Percentiles rank a stretch among this genome's conserved stretches.
Conservation (phyloP, 2,797 vertebrate genomes). For the Smutsia gigantea region DNA sequence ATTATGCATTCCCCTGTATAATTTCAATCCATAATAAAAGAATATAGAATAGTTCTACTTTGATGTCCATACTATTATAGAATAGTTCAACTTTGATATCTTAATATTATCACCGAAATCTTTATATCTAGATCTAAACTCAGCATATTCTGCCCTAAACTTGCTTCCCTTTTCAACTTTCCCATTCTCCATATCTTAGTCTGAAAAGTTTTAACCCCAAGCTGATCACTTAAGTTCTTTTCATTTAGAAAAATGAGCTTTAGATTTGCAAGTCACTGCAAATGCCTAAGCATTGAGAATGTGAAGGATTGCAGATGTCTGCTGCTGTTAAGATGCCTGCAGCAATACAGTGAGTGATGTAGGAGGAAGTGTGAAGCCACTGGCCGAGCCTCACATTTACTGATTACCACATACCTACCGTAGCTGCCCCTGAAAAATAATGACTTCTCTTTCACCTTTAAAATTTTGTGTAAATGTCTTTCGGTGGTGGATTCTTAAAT, state of each 20-base stretch:
- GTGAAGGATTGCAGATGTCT: background rate
- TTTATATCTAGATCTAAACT: background rate
- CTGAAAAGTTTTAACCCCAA: background rate
- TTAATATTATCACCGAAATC: background rate
- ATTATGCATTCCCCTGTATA: conserved; percentile 56
- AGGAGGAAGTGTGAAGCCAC: background rate
- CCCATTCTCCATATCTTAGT: background rate
- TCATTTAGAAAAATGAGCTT: background rate
- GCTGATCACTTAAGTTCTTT: background rate
- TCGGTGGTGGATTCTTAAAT: background rate
- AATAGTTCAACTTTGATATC: background rate
- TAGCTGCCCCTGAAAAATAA: background rate
- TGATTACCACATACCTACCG: background rate
- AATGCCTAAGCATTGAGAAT: background rate
- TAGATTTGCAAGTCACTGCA: background rate
- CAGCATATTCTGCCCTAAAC: background rate
- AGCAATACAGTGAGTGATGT: background rate
- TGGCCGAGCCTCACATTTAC: background rate
- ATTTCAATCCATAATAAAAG: background rate
- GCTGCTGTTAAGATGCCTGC: background rate
- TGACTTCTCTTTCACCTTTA: conserved; percentile 27
- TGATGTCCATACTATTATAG: background rate
- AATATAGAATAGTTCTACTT: background rate
- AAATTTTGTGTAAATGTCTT: background rate
- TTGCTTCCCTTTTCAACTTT: background rate